These are phyloP conservation scores for Siderastrea radians DNA, from an alignment of 92 coral and sea anemone species.

Conservation along the genomic window DNA sequence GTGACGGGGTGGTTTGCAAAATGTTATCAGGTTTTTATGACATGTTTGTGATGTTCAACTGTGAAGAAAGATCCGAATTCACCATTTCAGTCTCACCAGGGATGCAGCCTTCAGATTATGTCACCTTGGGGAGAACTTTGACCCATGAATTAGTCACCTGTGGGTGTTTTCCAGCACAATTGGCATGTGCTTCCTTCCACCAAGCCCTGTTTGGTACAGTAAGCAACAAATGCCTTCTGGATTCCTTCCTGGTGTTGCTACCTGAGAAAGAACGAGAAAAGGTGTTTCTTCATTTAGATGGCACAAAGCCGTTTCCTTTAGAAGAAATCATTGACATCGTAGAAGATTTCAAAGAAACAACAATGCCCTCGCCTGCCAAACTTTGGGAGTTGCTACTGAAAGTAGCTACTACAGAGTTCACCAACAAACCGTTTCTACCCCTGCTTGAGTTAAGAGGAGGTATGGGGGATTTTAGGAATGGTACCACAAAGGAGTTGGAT, in stretches of 20 bases:
- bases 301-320: too few species aligned
- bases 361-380: slow-evolving; percentile 49
- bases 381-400: slow-evolving; percentile 18
- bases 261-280: slow-evolving; percentile 36
- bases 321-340: slow-evolving; percentile 37
- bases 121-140: slow-evolving; percentile 43
- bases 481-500: slow-evolving; percentile 38
- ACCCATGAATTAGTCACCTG: slow-evolving; percentile 46
- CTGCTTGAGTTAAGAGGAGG: slow-evolving; percentile 31
- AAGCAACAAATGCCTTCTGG: slow-evolving; percentile 44
- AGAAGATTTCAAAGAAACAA: not conserved
- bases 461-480: slow-evolving; percentile 3
- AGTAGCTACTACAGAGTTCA: slow-evolving; percentile 48
- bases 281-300: not conserved
- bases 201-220: slow-evolving; percentile 49
- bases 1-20: slow-evolving; percentile 52
- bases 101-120: slow-evolving; percentile 31
- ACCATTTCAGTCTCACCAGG: slow-evolving; percentile 28
- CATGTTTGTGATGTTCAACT: slow-evolving; percentile 18
- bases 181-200: slow-evolving; percentile 52
- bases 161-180: slow-evolving; percentile 53
- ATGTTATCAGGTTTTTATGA: slow-evolving; percentile 57
- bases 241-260: slow-evolving; percentile 52
- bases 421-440: slow-evolving; percentile 54
- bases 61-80: slow-evolving; percentile 22